Percentiles rank a stretch among this genome's conserved stretches.
phyloP scores from a whole-genome alignment of 1,140 invertebrate genomes.

The Papilio helenus region DNA sequence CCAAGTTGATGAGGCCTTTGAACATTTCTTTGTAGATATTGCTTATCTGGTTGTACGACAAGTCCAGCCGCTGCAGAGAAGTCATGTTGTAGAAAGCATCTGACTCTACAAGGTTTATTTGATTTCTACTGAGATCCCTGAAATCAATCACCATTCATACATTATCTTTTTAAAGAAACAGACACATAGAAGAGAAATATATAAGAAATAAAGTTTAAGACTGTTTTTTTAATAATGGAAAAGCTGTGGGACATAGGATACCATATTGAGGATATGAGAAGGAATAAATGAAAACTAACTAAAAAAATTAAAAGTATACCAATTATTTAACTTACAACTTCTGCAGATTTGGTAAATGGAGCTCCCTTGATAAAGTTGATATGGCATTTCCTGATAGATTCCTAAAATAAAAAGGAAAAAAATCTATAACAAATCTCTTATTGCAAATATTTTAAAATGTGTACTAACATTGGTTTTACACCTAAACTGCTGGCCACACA shows the following conservation, averaged over 20 bases:
- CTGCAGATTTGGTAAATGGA: slow-evolving; percentile 76
- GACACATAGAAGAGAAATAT: no score
- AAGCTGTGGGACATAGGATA: no score
- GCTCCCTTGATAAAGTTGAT: slow-evolving; percentile 73
- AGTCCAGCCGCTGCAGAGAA: slow-evolving; percentile 87
- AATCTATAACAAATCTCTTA: not conserved
- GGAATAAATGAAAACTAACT: not conserved
- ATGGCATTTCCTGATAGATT: slow-evolving; percentile 80
- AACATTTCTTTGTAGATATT: slow-evolving; percentile 86
- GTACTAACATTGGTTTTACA: no score
- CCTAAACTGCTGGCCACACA: no score
- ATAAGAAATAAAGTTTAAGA: not conserved
- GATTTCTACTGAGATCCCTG: slow-evolving; percentile 91
- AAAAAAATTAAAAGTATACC: no score
- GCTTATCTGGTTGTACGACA: slow-evolving; percentile 86
- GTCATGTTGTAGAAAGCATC: slow-evolving; percentile 88
- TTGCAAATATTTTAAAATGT: not conserved
- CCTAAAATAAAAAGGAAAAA: slow-evolving; percentile 57
- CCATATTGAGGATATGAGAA: not conserved
- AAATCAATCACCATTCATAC: slow-evolving; percentile 52
- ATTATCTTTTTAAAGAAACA: not conserved
- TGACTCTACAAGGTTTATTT: slow-evolving; percentile 88
- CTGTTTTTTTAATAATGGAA: not conserved
- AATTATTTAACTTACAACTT: slow-evolving; percentile 78
- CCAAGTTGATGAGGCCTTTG: slow-evolving; percentile 85